Conservation (phyloP, 1,140 invertebrate genomes). For the Papilio helenus region DNA sequence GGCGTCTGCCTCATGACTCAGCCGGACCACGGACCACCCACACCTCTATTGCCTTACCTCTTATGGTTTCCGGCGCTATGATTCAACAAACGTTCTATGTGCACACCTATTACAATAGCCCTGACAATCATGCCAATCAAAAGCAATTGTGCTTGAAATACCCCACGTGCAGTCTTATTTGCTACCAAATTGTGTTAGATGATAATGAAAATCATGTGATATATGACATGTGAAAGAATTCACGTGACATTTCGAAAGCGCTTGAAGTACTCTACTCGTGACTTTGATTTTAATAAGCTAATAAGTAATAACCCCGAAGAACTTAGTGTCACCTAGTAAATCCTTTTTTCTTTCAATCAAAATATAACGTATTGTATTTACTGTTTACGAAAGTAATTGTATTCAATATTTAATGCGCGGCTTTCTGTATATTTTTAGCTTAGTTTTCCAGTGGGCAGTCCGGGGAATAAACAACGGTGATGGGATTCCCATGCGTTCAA, state of each 20-base stretch:
- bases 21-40: constrained; percentile 51
- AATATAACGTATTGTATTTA: background rate
- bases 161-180: background rate
- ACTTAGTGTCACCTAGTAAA: background rate
- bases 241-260: background rate
- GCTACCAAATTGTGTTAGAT: constrained; percentile 5
- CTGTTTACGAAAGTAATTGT: background rate
- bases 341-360: background rate
- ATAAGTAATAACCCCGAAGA: background rate
- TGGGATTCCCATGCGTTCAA: background rate
- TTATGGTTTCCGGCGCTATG: constrained; percentile 38
- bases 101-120: constrained; percentile 9
- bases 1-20: constrained; percentile 46
- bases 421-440: background rate
- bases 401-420: background rate
- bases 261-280: background rate
- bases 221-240: background rate
- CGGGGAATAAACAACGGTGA: background rate
- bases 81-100: constrained; percentile 21
- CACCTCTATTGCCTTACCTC: constrained; percentile 41
- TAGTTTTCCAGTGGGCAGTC: background rate
- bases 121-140: constrained; percentile 3
- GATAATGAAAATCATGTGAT: constrained; percentile 11
- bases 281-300: background rate
- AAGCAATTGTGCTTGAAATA: constrained; percentile 3